Base-by-base conservation (phyloP, 2,797 vertebrate species). In the Enteromius anoplus region DNA sequence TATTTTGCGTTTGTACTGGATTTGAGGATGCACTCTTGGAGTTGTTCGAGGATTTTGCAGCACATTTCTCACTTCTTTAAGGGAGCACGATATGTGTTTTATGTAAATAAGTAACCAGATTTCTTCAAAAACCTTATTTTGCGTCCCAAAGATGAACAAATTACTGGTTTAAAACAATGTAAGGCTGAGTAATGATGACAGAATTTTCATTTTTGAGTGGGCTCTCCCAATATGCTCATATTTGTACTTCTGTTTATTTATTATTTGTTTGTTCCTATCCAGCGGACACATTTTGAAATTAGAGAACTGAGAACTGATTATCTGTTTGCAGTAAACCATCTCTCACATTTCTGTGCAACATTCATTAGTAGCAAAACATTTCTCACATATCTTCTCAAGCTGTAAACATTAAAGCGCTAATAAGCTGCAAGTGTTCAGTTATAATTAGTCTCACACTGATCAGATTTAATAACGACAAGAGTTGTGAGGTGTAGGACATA, bases 401-500 rank as follows among this genome's bases (percentile, higher is more conserved):
- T 15, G 51, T 15, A n/a, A 55, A 37, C 11, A 23, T 37, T n/a
- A 75, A 55, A n/a, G 32, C 1, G 19, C 11, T 53, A 9, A 75
- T 55, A 75, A 14, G 10, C 1, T 75, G 49, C 21, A 37, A 55
- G 49, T 37, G 49, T 72, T 72, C 70, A 19, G 70, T 55, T 8
- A 55, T 75, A 75, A 55, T 55, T 55, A 55, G 11, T 55, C 49
- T 55, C 19, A 73, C 49, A 37, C 49, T 15, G 71, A 55, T 55
- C 71, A 75, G 19, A 55, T 75, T 55, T 37, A 75, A 75, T 37
- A 75, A 55, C 8, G 23, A 55, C 62, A 17, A 45, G 64, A 3
- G 32, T 32, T 23, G n/a, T 32, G 40, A n/a, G 45, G 8, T 71
- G 26, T n/a, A 21, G 47, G 55, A 29, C 40, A 34, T 21, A 34